Evolutionary conservation across 2,797 vertebrate species (phyloP), one percentile per base, ranked within the genome.

Genomic region (Amblyopsis hoosieri): DNA sequence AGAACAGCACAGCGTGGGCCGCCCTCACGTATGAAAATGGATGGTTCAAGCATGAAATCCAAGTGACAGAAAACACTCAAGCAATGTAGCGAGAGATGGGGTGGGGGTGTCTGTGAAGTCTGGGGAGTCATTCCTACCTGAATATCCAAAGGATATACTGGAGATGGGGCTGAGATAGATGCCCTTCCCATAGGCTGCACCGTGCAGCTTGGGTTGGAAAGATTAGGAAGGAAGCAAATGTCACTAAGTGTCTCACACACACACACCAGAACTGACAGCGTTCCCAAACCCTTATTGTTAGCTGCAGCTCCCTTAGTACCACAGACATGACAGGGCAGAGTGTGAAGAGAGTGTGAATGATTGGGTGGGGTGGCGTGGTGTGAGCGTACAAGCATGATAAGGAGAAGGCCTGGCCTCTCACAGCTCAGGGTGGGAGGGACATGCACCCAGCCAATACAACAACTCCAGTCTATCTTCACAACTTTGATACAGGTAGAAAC

Each of bases 131-230:
- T 71, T 85, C 95, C 92, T 96, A 99, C 97, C 98, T 97, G 98
- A 99, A 89, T 99, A 99, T 96, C 98, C 98, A 92, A 99, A 99
- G 92, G 97, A 99, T 94, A 99, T 99, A 94, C 98, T 99, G 95
- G 98, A 99, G 95, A 99, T 99, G 94, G 98, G 98, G 94, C 98
- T 99, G 86, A 99, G 93, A 96, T 99, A 99, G 95, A 99, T 99
- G 91, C 98, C 98, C 95, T 99, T 99, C 85, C 97, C 98, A 88
- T 99, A 99, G 64, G 98, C 98, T 96, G 98, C 98, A 92, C 97
- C 98, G 87, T 99, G 98, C 95, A 99, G 96, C 98, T 99, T 95
- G 92, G 84, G 72, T 94, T 85, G 90, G 88, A 96, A 94, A 97
- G 85, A 96, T 91, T 88, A 92, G 90, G 90, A 81, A 75, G 79